Base-by-base conservation (phyloP, 2,888 invertebrate species). In the Mellilla xanthometata region DNA sequence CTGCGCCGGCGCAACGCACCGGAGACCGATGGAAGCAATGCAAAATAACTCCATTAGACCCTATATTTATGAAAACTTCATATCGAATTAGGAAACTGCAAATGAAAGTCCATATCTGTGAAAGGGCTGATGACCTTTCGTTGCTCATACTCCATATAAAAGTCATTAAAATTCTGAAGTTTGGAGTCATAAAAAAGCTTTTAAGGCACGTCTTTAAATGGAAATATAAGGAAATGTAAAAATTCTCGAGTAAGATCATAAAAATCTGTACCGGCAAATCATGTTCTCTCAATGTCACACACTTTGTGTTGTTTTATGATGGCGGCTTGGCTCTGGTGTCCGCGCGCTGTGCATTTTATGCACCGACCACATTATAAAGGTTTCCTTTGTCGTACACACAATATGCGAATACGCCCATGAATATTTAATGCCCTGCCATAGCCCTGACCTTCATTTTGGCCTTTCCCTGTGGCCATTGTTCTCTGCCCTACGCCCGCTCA, bases 381-480 rank as follows among this genome's bases (percentile, higher is more conserved):
- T 68, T 70, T 72, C 62, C 74, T 77, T 79, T 78, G 74, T 74
- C 65, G 67, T 68, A 69, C 40, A 44, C 46, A 58, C 72, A 63
- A 69, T 72, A 74, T 70, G 80, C 78, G 76, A 78, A 75, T 77
- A 70, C 69, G 68, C 62, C 69, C 72, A 84, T 85, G 82, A 81
- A 86, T 86, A 81, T 81, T 73, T 82, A 82, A 81, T 81, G 70
- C 63, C 62, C 64, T 65, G 65, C 66, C 68, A 56, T 62, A 76
- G 62, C 71, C 77, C 60, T 74, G 85, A 83, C 85, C 85, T 83
- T 85, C 81, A 76, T 80, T 80, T 80, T 77, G 66, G 76, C 76
- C 78, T 81, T 80, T 73, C 70, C 68, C 71, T 63, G 55, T 62
- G 67, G 60, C 76, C 66, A 79, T 83, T 85, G 82, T 83, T 85